A percentile compares a stretch with the other conserved stretches of the same genome.
Evolutionary conservation across 2,113 vertebrate genomes (phyloP).

Genomic region (Gallinago undulata): DNA sequence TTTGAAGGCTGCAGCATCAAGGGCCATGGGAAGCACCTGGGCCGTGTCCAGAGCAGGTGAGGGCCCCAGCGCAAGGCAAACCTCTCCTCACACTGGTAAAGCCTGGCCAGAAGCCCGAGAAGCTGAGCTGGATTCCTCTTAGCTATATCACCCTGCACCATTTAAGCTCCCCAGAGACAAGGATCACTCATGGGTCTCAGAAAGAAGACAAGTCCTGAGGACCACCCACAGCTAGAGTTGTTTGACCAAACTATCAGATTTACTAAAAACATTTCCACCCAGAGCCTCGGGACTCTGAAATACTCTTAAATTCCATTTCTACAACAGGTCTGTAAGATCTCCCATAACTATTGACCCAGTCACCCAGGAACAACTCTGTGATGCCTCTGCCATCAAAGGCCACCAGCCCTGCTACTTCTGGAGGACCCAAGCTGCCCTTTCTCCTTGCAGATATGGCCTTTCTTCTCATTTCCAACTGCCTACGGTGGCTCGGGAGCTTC

Average conservation of each 20-base stretch:
- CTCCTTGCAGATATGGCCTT: neutral
- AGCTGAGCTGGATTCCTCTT: neutral
- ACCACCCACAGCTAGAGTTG: neutral
- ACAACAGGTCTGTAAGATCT: neutral
- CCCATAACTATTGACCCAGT: neutral
- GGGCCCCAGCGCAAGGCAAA: neutral
- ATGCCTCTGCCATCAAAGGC: neutral
- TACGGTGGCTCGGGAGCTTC: neutral
- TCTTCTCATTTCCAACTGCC: neutral
- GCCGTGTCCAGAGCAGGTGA: neutral
- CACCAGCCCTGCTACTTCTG: neutral
- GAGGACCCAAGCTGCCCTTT: neutral
- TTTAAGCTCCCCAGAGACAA: neutral
- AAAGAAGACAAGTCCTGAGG: neutral
- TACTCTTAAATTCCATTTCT: neutral
- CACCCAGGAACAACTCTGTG: neutral
- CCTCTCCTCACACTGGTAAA: neutral
- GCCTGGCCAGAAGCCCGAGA: neutral
- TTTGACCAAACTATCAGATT: neutral
- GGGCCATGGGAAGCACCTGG: neutral
- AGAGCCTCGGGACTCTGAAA: neutral
- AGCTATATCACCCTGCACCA: neutral
- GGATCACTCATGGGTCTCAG: rapidly evolving
- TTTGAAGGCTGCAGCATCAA: neutral
- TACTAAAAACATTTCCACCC: neutral